Percentiles rank a stretch among this genome's conserved stretches.
Evolutionary conservation across 2,113 vertebrate species (phyloP).

Genomic region (Trogon surrucura): DNA sequence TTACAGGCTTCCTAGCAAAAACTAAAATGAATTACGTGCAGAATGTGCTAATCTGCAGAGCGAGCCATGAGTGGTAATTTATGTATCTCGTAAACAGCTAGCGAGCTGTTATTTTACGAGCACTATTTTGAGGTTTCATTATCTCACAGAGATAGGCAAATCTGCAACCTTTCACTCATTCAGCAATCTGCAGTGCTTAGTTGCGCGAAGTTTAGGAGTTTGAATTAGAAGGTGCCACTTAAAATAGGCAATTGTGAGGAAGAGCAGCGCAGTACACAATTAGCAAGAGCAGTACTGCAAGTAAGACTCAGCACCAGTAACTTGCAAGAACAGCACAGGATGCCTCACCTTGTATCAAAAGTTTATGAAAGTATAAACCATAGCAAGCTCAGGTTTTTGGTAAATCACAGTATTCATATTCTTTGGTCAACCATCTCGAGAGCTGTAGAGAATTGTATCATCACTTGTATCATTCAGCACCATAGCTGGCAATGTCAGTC

Average conservation of each 20-base stretch:
- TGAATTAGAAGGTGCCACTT: neutral
- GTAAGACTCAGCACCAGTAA: neutral
- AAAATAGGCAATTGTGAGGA: neutral
- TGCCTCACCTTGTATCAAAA: neutral
- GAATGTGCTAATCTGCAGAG: constrained; percentile 39
- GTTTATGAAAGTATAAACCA: neutral
- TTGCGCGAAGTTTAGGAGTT: constrained; percentile 2
- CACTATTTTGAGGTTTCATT: constrained; percentile 49
- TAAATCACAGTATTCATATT: neutral
- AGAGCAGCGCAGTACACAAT: neutral
- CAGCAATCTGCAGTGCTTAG: constrained; percentile 30
- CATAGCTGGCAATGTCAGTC: neutral
- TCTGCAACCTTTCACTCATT: constrained; percentile 49
- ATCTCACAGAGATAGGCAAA: constrained; percentile 45
- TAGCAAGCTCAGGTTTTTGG: neutral
- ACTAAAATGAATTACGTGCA: neutral
- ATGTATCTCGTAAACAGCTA: constrained; percentile 58
- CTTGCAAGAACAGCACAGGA: neutral
- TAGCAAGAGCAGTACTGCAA: neutral
- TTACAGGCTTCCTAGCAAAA: constrained; percentile 11
- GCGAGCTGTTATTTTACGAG: constrained; percentile 1
- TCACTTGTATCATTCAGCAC: neutral
- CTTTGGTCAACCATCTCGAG: neutral
- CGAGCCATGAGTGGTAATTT: constrained; percentile 38
- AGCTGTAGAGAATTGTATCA: neutral